phyloP scores from a whole-genome alignment of 2,888 invertebrate species.

The Chloroclysta siterata region DNA sequence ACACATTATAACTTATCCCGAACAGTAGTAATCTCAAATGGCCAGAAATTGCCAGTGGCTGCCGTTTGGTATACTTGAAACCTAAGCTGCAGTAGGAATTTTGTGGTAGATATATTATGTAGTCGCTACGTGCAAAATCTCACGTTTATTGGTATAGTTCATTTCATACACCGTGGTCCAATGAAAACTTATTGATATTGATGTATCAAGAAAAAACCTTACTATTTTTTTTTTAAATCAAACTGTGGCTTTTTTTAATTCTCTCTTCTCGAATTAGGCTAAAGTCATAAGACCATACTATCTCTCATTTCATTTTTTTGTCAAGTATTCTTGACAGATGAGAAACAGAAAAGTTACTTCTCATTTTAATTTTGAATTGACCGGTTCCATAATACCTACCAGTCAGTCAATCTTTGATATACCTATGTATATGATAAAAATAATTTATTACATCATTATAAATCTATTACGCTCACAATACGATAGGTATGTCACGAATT shows the following conservation, averaged over 20 bases:
- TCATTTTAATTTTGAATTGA: neutral
- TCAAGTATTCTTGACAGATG: neutral
- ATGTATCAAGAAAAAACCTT: no score
- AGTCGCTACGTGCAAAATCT: constrained; percentile 28
- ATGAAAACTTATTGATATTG: no score
- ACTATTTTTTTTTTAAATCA: no score
- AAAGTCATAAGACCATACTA: no score
- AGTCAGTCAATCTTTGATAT: constrained; percentile 20
- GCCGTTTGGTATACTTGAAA: neutral
- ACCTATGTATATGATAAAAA: constrained; percentile 15
- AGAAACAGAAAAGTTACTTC: no score
- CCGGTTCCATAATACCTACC: constrained; percentile 20
- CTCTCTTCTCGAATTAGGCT: no score
- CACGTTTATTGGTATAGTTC: constrained; percentile 4
- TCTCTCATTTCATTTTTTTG: no score
- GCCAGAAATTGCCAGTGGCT: neutral
- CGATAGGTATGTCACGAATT: constrained; percentile 47
- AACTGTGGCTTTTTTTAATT: no score
- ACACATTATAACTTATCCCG: neutral
- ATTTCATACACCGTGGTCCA: no score
- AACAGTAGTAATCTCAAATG: neutral
- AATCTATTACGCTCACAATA: constrained; percentile 52
- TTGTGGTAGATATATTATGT: neutral
- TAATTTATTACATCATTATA: constrained; percentile 58
- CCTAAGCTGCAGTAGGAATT: neutral